Evolutionary conservation across 2,888 invertebrate genomes (phyloP), one percentile per base, ranked within the genome.

Genomic region (Mimas tiliae): DNA sequence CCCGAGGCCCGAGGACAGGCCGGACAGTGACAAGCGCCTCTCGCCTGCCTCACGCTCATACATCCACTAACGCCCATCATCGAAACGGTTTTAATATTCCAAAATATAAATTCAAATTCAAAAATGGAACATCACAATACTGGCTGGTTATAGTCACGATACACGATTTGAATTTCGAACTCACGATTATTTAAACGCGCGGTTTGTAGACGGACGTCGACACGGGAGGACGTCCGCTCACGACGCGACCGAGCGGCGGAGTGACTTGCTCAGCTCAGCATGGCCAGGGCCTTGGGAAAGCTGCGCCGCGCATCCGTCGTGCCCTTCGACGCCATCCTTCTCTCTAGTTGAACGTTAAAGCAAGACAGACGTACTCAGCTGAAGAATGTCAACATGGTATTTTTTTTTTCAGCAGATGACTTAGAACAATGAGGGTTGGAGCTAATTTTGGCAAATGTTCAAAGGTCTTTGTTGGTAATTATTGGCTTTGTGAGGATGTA

Each of bases 31-130:
- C 95, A 94, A 77, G 93, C 89, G 74, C 93, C 94, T 89, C 95
- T 90, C 74, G 90, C 88, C 83, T 84, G 87, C 87, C 93, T 86
- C 77, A 95, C 94, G 91, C 95, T 95, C 87, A 93, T 87, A 80
- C 90, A 95, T 87, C 93, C 94, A 87, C 94, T 91, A 72, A 94
- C 93, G 76, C 94, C 94, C 94, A 93, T 94, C 91, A 93, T 92
- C 82, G 81, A 87, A 78, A 76, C 78, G 77, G 74, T 51, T 66
- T 65, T 47, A 38, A 53, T 53, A 76, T 82, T 69, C 63, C 55
- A 63, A 53, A 42, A n/a, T 51, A 72, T 75, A 77, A 74, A 70
- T 67, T 73, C 75, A 72, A 65, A 70, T 68, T 47, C 52, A 64
- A 64, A n/a, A 27, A 33, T 33, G 47, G 47, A 67, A 67, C 68